Conservation (phyloP, 2,113 vertebrate species). For the Alectura lathami region DNA sequence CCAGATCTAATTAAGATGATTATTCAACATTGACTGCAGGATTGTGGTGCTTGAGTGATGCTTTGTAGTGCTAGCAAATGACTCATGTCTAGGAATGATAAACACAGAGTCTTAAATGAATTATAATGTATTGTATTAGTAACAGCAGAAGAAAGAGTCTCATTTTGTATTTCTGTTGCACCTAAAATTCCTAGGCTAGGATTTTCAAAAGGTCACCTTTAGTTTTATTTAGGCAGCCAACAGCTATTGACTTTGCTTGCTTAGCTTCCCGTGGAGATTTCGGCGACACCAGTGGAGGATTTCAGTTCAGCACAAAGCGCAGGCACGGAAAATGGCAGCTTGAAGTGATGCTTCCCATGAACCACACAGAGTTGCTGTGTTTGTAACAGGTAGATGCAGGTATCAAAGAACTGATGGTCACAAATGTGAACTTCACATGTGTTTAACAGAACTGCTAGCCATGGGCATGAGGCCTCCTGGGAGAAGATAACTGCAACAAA, state of each 20-base stretch:
- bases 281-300: neutral
- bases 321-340: neutral
- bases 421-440: neutral
- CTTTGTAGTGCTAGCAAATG: slow-evolving; percentile 8
- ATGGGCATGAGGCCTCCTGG: neutral
- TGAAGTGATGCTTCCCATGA: neutral
- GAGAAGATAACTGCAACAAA: neutral
- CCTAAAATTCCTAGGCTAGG: neutral
- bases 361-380: neutral
- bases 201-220: neutral
- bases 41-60: slow-evolving; percentile 5
- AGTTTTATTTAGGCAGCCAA: neutral
- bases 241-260: neutral
- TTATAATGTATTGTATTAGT: neutral
- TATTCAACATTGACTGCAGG: neutral
- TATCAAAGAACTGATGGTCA: neutral
- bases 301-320: neutral
- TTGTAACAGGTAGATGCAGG: neutral
- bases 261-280: neutral
- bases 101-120: neutral
- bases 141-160: neutral
- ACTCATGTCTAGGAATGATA: slow-evolving; percentile 5
- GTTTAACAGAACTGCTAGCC: neutral
- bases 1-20: neutral
- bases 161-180: neutral